Conservation (phyloP, 2,888 invertebrate genomes). For the Lampropteryx suffumata region DNA sequence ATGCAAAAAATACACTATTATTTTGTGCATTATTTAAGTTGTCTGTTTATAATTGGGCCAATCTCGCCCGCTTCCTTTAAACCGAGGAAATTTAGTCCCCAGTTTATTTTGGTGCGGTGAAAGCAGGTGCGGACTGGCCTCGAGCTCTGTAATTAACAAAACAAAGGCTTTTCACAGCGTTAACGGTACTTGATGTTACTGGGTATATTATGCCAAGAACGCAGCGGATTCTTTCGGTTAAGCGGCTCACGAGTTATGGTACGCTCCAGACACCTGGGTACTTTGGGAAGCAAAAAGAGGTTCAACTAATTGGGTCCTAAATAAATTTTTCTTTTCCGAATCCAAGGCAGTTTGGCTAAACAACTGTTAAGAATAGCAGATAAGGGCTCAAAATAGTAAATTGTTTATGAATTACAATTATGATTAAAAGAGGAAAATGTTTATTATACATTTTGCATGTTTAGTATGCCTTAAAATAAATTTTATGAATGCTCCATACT, state of each 20-base stretch:
- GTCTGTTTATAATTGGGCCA: conserved; percentile 7
- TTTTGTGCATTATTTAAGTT: too few relatives aligned
- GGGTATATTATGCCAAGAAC: conserved; percentile 59
- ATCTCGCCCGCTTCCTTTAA: conserved; percentile 41
- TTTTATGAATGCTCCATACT: too few relatives aligned
- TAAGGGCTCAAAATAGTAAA: too few relatives aligned
- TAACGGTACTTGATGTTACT: conserved; percentile 64
- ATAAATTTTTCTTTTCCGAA: conserved; percentile 3
- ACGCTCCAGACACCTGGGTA: conserved; percentile 30
- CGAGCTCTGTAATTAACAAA: conserved; percentile 71
- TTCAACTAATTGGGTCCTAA: conserved; percentile 6
- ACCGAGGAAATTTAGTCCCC: conserved; percentile 63
- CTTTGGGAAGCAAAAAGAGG: conserved; percentile 20
- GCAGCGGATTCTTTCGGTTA: conserved; percentile 50
- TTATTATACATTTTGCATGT: too few relatives aligned
- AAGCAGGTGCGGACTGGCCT: conserved; percentile 65
- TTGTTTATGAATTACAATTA: too few relatives aligned
- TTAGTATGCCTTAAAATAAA: too few relatives aligned
- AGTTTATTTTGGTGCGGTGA: conserved; percentile 66
- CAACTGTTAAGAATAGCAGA: too few relatives aligned
- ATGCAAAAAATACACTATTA: too few relatives aligned
- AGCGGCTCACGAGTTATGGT: conserved; percentile 34
- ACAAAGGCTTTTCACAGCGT: conserved; percentile 69
- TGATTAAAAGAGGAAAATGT: too few relatives aligned
- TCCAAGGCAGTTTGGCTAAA: too few relatives aligned